Conservation (phyloP, 1,140 invertebrate species). For the Tachypleus tridentatus region DNA sequence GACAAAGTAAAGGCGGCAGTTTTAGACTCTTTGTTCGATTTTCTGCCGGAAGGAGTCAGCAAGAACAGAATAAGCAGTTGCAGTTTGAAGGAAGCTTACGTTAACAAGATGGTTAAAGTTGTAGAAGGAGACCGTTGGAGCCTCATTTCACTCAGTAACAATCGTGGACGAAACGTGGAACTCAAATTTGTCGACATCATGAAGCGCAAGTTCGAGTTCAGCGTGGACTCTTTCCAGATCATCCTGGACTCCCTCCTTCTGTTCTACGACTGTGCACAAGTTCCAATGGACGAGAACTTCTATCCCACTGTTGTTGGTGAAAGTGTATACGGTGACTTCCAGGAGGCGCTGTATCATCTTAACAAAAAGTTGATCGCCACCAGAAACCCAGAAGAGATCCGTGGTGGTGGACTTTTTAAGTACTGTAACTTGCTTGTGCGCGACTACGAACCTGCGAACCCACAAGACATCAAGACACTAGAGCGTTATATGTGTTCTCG, state of each 20-base stretch:
- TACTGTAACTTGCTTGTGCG: constrained; percentile 94
- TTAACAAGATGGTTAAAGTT: constrained; percentile 97
- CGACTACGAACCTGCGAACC: constrained; percentile 73
- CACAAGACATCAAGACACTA: constrained; percentile 73
- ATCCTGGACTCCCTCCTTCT: constrained; percentile 86
- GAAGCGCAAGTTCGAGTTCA: constrained; percentile 98
- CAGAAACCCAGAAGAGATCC: constrained; percentile 92
- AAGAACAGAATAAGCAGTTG: constrained; percentile 87
- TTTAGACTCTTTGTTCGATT: constrained; percentile 79
- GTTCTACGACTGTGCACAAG: constrained; percentile 83
- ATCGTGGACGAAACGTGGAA: constrained; percentile 69
- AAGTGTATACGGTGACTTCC: constrained; percentile 95
- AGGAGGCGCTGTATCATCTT: constrained; percentile 84
- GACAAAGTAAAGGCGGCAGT: constrained; percentile 85
- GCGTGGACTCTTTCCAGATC: constrained; percentile 98
- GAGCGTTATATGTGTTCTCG: constrained; percentile 99
- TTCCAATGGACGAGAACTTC: constrained; percentile 82
- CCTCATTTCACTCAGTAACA: constrained; percentile 90
- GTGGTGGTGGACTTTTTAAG: constrained; percentile 96
- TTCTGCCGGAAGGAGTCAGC: constrained; percentile 79
- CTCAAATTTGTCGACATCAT: constrained; percentile 98
- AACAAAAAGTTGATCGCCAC: constrained; percentile 89
- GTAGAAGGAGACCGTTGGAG: constrained; percentile 88
- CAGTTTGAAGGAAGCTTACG: constrained; percentile 93
- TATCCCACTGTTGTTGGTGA: constrained; percentile 95